Evolutionary conservation across 2,888 invertebrate genomes (phyloP), one percentile per base, ranked within the genome.

Genomic region (Coronaproctus castanopsis): DNA sequence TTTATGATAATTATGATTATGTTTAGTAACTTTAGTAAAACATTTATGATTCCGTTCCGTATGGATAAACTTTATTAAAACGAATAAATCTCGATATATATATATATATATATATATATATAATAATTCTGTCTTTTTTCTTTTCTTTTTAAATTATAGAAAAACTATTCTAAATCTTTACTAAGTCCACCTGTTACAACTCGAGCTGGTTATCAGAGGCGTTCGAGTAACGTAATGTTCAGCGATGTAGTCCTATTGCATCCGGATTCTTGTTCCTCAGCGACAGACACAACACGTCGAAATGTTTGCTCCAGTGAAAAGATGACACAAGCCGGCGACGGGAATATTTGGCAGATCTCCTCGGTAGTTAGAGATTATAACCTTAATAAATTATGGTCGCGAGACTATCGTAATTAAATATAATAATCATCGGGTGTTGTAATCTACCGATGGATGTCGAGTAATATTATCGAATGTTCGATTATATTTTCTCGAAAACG

Each of bases 201-300:
- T 36, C 36, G 36, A 36, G 14, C 8, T 14, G 14, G 14, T 36
- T 36, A 8, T 5, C 36, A 36, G 14, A 77, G 83, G 20, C 78
- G 88, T 20, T 76, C 87, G 57, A 87, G 88, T 51, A 87, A 87
- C 64, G 89, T 89, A 62, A 88, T 88, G 87, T 89, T 89, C 74
- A 87, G 85, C 69, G 87, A 88, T 69, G 84, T 87, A 48, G 83
- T 88, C 18, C 75, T 87, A 51, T 77, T 87, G 36, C 70, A 71
- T 71, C 18, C 65, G 70, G n/a, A 71, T 70, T 52, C 49, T 20
- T 48, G 21, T 49, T 21, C 50, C 3, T 21, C 55, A 22, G 54
- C 49, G 5, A 24, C 62, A n/a, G 60, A 60, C 50, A 55, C 64
- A 5, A 55, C 57, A 14, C 8, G 36, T 36, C 52, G 62, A 48